Percentiles rank a stretch among this genome's conserved stretches.
Conservation (phyloP, 2,113 vertebrate genomes). For the Hippoglossus stenolepis region DNA sequence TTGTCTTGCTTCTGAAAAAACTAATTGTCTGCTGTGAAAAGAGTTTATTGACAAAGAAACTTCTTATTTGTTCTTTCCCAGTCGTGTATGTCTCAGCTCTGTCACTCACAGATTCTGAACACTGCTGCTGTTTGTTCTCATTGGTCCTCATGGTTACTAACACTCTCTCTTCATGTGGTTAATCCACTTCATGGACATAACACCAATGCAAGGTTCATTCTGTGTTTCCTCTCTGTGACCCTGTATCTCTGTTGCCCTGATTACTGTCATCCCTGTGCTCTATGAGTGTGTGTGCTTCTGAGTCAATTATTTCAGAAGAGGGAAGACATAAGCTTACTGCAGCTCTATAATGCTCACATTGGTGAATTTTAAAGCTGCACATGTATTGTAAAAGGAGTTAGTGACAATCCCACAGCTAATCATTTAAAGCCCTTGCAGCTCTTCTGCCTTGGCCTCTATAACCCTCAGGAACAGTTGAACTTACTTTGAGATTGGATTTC, state of each 20-base stretch:
- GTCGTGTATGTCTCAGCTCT: constrained; percentile 43
- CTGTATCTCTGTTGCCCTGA: too few relatives aligned
- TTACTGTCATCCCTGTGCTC: too few relatives aligned
- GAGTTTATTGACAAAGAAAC: background rate
- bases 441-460: too few relatives aligned
- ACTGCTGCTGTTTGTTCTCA: constrained; percentile 7
- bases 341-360: background rate
- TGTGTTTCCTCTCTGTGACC: constrained; percentile 11
- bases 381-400: too few relatives aligned
- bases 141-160: background rate
- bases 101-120: constrained; percentile 5
- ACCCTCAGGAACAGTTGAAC: too few relatives aligned
- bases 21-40: background rate
- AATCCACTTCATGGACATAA: background rate
- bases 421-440: too few relatives aligned
- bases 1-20: background rate
- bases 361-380: background rate
- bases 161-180: too few relatives aligned
- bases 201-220: background rate
- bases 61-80: constrained; percentile 34
- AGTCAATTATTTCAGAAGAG: background rate
- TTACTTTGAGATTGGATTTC: too few relatives aligned
- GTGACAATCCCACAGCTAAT: too few relatives aligned
- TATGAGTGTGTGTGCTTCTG: background rate
- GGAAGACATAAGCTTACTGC: background rate